Evolutionary conservation across 2,888 invertebrate genomes (phyloP).

Genomic region (Scrobipalpa costella): DNA sequence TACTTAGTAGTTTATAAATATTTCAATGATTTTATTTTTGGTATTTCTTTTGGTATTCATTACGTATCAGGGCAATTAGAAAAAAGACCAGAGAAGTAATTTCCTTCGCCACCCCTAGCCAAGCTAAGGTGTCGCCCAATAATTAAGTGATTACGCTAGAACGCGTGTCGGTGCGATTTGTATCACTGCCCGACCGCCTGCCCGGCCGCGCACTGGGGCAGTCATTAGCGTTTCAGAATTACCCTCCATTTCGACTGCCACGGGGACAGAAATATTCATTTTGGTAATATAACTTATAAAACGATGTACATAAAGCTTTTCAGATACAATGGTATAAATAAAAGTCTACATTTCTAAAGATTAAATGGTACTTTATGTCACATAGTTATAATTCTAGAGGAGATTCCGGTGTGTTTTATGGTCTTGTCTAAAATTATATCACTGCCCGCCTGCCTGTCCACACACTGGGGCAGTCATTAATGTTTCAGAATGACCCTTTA

Average conservation of each 20-base stretch:
- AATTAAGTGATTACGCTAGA: conserved; percentile 79
- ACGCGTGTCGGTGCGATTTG: conserved; percentile 76
- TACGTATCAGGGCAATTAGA: background rate
- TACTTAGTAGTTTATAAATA: too few relatives aligned
- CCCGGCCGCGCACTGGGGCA: conserved; percentile 36
- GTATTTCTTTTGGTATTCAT: too few relatives aligned
- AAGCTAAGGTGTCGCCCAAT: conserved; percentile 71
- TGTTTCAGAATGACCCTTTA: background rate
- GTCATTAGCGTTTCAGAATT: conserved; percentile 57
- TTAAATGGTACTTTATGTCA: too few relatives aligned
- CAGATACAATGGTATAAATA: background rate
- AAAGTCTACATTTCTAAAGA: too few relatives aligned
- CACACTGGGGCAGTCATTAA: background rate
- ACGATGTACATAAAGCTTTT: background rate
- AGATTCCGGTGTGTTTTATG: too few relatives aligned
- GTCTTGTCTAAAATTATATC: background rate
- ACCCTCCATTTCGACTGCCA: conserved; percentile 33
- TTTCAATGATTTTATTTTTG: too few relatives aligned
- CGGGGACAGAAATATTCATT: conserved; percentile 17
- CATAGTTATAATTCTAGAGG: too few relatives aligned
- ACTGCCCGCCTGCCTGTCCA: too few relatives aligned
- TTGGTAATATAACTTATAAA: background rate
- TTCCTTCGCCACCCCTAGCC: conserved; percentile 49
- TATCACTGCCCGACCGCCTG: conserved; percentile 60
- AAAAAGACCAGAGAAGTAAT: background rate